A percentile compares a stretch with the other conserved stretches of the same genome.
phyloP scores from a whole-genome alignment of 2,113 vertebrate species.

The Australoheros scitulus region DNA sequence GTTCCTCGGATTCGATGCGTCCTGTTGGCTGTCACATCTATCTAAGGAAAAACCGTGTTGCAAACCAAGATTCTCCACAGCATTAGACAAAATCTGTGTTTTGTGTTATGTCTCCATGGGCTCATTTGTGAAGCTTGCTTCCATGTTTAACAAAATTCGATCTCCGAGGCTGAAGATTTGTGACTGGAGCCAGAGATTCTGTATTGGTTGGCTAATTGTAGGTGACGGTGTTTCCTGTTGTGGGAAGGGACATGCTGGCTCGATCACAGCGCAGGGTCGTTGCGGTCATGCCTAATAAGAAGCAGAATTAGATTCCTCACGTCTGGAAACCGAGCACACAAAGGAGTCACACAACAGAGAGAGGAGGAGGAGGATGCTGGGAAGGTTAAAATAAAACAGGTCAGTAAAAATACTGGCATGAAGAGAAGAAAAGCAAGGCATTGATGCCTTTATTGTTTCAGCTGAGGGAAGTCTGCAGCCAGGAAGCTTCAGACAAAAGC shows the following conservation, averaged over 20 bases:
- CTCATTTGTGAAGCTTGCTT: conserved; percentile 12
- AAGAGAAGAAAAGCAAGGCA: conserved; percentile 47
- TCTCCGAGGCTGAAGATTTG: conserved; percentile 36
- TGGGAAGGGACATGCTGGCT: conserved; percentile 61
- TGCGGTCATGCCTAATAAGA: conserved; percentile 70
- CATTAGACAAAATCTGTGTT: conserved; percentile 15
- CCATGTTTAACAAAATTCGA: conserved; percentile 62
- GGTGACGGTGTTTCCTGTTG: conserved; percentile 71
- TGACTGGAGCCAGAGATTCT: conserved; percentile 44
- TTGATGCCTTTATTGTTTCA: conserved; percentile 74
- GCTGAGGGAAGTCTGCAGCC: conserved; percentile 61
- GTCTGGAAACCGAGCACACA: conserved; percentile 50
- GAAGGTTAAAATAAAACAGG: conserved; percentile 48
- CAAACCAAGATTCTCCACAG: neutral
- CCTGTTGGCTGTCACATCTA: neutral
- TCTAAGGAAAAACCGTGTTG: neutral
- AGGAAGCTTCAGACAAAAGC: conserved; percentile 57
- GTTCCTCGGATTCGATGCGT: conserved; percentile 11
- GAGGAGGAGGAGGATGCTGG: conserved; percentile 12
- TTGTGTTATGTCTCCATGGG: conserved; percentile 28
- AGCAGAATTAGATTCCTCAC: conserved; percentile 73
- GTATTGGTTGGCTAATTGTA: conserved; percentile 70
- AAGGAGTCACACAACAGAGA: conserved; percentile 45
- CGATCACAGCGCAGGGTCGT: conserved; percentile 49
- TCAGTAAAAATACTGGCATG: conserved; percentile 59